Evolutionary conservation across 2,888 invertebrate species (phyloP), one percentile per base, ranked within the genome.

Genomic region (Athalia circularis): DNA sequence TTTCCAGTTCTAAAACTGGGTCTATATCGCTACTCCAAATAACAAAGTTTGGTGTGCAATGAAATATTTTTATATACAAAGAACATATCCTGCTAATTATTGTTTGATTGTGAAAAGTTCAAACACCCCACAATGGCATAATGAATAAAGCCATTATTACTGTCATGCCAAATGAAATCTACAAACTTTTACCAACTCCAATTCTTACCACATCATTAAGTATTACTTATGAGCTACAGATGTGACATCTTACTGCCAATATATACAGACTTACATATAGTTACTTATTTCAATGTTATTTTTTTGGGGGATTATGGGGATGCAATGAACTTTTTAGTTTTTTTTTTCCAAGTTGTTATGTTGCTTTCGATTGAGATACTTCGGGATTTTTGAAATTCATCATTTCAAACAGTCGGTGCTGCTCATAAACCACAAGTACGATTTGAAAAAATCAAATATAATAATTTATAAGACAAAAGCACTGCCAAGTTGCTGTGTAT

Each of bases 161-260:
- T 57, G 59, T 47, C 45, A 47, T 59, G 47, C n/a, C 8, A 13
- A 72, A 72, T 47, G 59, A 29, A 29, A 29, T 29, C 29, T 29
- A 29, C 29, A 29, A 29, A 29, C 29, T 29, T 29, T 29, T 29
- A 29, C 29, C 29, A 29, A 4, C 70, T 54, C 70, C 70, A 45
- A 59, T 47, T 15, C 57, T 15, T 75, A 75, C 75, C 47, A 64
- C 52, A 43, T 75, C 75, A 48, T 62, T 64, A 64, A 64, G 75
- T 75, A 75, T 75, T 75, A 75, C 75, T 52, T 75, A 75, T 50
- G 62, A 75, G 64, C 75, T 75, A 75, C 45, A 62, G 64, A 74
- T 5, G 78, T 72, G 78, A 78, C 72, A 78, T 72, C 65, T 78
- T 65, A 78, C 78, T 78, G 78, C 29, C 78, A 72, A 78, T 78